A percentile compares a stretch with the other conserved stretches of the same genome.
Evolutionary conservation across 2,797 vertebrate genomes (phyloP).

Genomic region (Paedocypris micromegethes): DNA sequence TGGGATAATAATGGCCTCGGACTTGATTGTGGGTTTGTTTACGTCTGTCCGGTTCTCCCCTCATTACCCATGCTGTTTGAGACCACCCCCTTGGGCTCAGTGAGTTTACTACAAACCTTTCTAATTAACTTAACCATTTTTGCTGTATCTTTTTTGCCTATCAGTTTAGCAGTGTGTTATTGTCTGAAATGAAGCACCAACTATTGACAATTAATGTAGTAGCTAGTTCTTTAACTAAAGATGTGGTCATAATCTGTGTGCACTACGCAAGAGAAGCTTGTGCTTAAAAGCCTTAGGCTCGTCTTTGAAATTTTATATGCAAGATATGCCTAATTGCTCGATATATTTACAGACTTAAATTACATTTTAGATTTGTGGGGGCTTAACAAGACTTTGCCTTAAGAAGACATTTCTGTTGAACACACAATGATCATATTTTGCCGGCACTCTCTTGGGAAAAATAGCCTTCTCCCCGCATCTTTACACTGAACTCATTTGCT

Average conservation of each 20-base stretch:
- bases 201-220: conserved; percentile 21
- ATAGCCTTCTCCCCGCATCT: conserved; percentile 13
- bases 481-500: conserved; percentile 42
- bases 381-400: conserved; percentile 47
- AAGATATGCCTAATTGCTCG: conserved; percentile 54
- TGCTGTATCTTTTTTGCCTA: conserved; percentile 52
- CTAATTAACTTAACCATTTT: conserved; percentile 64
- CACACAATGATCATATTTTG: conserved; percentile 48
- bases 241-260: conserved; percentile 16
- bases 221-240: not conserved
- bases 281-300: conserved; percentile 48
- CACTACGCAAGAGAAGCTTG: conserved; percentile 18
- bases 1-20: conserved; percentile 78
- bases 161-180: not conserved
- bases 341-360: conserved; percentile 59
- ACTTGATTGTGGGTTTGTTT: conserved; percentile 80
- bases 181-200: not conserved
- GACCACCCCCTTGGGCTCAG: conserved; percentile 74
- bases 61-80: conserved; percentile 88
- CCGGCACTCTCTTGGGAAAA: conserved; percentile 29
- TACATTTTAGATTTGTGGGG: conserved; percentile 50
- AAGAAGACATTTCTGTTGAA: conserved; percentile 50
- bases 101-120: conserved; percentile 74
- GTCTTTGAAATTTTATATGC: conserved; percentile 57
- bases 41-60: conserved; percentile 78